Percentiles rank a stretch among this genome's conserved stretches.
Evolutionary conservation across 2,113 vertebrate genomes (phyloP).

Genomic region (Rhagologus leucostigma): DNA sequence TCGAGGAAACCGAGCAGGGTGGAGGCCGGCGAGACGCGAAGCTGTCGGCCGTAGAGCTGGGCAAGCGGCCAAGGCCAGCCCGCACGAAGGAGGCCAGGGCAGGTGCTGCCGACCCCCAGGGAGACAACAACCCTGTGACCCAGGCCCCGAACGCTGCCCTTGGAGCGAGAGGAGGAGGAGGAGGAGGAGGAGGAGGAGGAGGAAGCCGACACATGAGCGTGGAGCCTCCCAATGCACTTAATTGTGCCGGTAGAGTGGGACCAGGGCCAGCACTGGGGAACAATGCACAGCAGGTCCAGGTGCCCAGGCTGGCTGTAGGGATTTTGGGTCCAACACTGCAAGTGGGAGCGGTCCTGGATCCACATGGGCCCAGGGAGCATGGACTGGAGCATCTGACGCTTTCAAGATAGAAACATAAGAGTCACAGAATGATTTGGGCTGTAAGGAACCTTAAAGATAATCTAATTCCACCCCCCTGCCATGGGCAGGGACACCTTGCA

Average conservation of each 20-base stretch:
- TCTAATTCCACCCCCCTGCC: neutral
- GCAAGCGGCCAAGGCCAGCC: neutral
- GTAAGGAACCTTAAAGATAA: neutral
- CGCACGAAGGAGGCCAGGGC: neutral
- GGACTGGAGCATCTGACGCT: neutral
- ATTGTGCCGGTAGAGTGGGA: neutral
- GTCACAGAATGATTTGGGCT: neutral
- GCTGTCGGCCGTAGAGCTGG: neutral
- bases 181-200: neutral
- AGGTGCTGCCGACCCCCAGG: neutral
- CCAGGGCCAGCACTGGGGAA: too few species aligned
- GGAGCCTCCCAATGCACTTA: neutral
- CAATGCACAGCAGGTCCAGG: fast-evolving
- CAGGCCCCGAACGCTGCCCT: neutral
- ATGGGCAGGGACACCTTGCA: neutral
- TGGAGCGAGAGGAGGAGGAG: neutral
- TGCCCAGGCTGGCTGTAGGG: too few species aligned
- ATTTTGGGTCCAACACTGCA: too few species aligned
- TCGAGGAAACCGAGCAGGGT: neutral
- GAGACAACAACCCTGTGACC: neutral
- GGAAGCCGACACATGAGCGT: fast-evolving
- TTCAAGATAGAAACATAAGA: neutral
- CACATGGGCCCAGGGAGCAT: too few species aligned
- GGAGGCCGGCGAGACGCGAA: neutral
- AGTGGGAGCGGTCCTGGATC: neutral